phyloP scores from a whole-genome alignment of 2,797 vertebrate species.

The Sus cebifrons region DNA sequence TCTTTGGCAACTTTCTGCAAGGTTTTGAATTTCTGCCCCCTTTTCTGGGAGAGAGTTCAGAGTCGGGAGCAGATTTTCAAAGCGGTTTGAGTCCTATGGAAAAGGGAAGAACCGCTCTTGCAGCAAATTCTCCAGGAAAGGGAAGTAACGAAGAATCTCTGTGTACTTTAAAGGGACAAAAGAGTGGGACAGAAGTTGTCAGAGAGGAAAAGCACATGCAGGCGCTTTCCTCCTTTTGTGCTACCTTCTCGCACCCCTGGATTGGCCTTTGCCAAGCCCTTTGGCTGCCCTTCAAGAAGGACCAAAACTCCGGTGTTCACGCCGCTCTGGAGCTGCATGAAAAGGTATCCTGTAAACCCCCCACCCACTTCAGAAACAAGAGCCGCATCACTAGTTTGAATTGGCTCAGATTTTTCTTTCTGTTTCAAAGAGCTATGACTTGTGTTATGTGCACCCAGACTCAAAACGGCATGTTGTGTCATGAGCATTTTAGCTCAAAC shows the following conservation, averaged over 20 bases:
- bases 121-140: neutral
- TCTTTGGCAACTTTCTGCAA: neutral
- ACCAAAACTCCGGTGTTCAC: slow-evolving; percentile 77
- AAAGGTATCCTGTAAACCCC: slow-evolving; percentile 81
- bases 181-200: neutral
- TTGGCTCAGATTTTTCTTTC: slow-evolving; percentile 76
- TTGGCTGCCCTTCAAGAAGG: slow-evolving; percentile 76
- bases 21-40: neutral
- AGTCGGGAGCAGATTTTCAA: neutral
- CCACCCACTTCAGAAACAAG: slow-evolving; percentile 85
- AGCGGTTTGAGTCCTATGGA: neutral
- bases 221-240: neutral
- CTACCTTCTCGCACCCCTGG: neutral
- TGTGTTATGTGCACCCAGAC: slow-evolving; percentile 68
- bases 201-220: neutral
- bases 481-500: slow-evolving; percentile 72
- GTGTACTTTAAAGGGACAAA: neutral
- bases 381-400: slow-evolving; percentile 87
- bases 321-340: slow-evolving; percentile 56
- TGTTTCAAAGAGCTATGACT: slow-evolving; percentile 77
- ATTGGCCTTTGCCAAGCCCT: slow-evolving; percentile 76
- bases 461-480: slow-evolving; percentile 54
- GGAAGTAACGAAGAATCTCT: neutral
- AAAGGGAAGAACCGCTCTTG: neutral
- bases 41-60: neutral